Conservation (phyloP, 2,797 vertebrate species). For the Gallinago solitaria region DNA sequence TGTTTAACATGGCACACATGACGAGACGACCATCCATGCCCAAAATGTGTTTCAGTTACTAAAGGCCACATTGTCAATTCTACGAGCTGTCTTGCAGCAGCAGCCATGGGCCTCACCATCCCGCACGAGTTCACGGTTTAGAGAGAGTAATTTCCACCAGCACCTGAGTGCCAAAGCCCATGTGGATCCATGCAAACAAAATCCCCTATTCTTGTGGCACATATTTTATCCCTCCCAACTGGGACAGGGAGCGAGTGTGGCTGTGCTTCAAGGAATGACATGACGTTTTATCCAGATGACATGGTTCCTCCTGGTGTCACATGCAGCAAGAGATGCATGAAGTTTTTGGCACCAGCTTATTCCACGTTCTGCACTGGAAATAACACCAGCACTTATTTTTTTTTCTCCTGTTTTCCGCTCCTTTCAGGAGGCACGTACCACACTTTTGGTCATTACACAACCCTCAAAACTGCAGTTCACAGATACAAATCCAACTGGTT, state of each 20-base stretch:
- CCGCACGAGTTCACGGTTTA: background rate
- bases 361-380: conserved; percentile 10
- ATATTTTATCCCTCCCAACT: background rate
- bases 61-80: background rate
- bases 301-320: conserved; percentile 1
- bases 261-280: background rate
- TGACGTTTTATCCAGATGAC: conserved; percentile 1
- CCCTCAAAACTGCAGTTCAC: background rate
- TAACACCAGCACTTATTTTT: background rate
- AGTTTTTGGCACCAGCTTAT: conserved; percentile 16
- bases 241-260: background rate
- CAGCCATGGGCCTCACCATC: background rate
- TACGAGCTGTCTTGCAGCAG: background rate
- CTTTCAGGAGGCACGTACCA: background rate
- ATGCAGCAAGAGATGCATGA: background rate
- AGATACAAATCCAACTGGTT: background rate
- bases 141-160: background rate
- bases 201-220: background rate
- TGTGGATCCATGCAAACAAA: background rate
- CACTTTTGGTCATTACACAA: background rate
- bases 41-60: background rate
- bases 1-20: background rate
- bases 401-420: background rate
- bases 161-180: background rate
- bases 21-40: background rate